Conservation (phyloP, 2,888 invertebrate genomes). For the Xiphydria camelus region DNA sequence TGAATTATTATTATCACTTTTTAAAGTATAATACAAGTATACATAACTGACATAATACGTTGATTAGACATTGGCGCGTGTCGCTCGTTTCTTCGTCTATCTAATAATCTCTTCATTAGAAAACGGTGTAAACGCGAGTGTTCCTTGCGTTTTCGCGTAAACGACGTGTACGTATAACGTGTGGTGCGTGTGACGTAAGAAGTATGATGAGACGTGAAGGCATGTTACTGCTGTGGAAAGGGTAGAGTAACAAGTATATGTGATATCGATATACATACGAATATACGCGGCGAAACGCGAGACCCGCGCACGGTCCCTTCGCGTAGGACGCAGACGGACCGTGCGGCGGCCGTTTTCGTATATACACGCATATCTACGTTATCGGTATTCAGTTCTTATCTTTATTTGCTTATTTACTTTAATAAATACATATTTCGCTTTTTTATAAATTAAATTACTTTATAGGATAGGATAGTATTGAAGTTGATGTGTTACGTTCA, state of each 20-base stretch:
- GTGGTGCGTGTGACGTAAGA: too few relatives aligned
- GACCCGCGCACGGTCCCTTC: too few relatives aligned
- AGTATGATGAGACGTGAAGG: too few relatives aligned
- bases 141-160: background rate
- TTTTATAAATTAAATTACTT: slow-evolving; percentile 59
- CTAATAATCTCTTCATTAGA: slow-evolving; percentile 3
- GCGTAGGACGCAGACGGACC: background rate
- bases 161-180: background rate
- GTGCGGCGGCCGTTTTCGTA: background rate
- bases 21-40: slow-evolving; percentile 12
- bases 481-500: slow-evolving; percentile 37
- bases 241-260: too few relatives aligned
- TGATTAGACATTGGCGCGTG: slow-evolving; percentile 10
- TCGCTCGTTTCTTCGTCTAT: background rate
- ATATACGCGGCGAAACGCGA: background rate
- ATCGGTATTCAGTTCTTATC: slow-evolving; percentile 15
- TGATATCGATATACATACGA: too few relatives aligned
- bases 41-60: slow-evolving; percentile 12
- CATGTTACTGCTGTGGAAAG: too few relatives aligned
- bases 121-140: slow-evolving; percentile 5
- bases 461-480: slow-evolving; percentile 55
- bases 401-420: slow-evolving; percentile 55
- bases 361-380: background rate
- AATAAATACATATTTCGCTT: slow-evolving; percentile 58
- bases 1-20: slow-evolving; percentile 14